Evolutionary conservation across 2,797 vertebrate genomes (phyloP), one percentile per base, ranked within the genome.

Genomic region (Eulemur coronatus): DNA sequence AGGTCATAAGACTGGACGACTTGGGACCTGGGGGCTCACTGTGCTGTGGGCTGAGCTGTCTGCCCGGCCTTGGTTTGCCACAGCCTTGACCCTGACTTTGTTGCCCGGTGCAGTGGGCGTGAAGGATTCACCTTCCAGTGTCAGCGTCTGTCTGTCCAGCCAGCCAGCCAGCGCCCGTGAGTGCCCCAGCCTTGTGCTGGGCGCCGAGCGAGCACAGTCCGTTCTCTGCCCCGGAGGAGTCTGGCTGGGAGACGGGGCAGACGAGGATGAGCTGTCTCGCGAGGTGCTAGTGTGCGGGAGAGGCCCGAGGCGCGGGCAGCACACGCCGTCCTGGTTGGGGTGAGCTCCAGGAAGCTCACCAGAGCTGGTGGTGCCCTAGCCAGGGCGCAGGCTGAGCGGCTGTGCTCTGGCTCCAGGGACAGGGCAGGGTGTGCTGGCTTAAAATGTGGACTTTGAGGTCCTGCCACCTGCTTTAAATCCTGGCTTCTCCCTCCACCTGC

Each of bases 61-160:
- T n/a, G 1, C 33, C 55, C 30, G 69, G 4, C 46, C 28, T 33
- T 8, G 0, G 9, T 15, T 4, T 24, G 10, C 41, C 43, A 3
- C 24, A 38, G n/a, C 14, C 4, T 67, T 11, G 8, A 18, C 76
- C 48, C 65, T 57, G 73, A 78, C 43, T 84, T 72, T 41, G 80
- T 72, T 82, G 26, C 48, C 89, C 43, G 33, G 50, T 28, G 89
- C 50, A 79, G 35, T 15, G 59, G 33, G 41, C 13, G 0, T 89
- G 41, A 55, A 65, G 52, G 17, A 50, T 79, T 73, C 84, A 84
- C 43, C 75, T 82, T 57, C 20, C 43, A 50, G 18, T 41, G 75
- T 79, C 76, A 70, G 75, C 69, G 46, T 63, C 30, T 35, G 17
- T 52, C 63, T 24, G 10, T 70, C 46, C 46, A 13, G 9, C 2